Conservation (phyloP, 2,888 invertebrate genomes). For the Pyralis farinalis region DNA sequence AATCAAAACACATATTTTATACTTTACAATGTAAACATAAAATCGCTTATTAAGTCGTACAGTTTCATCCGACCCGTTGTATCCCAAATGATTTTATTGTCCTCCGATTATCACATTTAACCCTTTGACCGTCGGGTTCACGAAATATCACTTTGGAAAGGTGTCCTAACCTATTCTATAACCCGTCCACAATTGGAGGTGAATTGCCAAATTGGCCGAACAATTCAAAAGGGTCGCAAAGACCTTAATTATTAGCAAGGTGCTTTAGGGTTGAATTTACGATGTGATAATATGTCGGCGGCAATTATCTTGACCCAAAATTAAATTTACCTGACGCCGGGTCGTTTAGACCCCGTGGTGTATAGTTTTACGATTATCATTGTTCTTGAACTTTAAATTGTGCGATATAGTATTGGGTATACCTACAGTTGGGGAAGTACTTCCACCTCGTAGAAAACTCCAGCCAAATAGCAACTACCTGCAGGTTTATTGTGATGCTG, state of each 20-base stretch:
- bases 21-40: no score
- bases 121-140: slow-evolving; percentile 15
- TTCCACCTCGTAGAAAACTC: background rate
- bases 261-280: slow-evolving; percentile 74
- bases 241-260: slow-evolving; percentile 77
- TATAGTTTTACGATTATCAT: slow-evolving; percentile 15
- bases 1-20: no score
- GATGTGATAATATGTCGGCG: slow-evolving; percentile 72
- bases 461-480: background rate
- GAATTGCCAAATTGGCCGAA: slow-evolving; percentile 62
- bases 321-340: slow-evolving; percentile 72
- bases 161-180: slow-evolving; percentile 43
- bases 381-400: slow-evolving; percentile 1
- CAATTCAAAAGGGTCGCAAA: slow-evolving; percentile 49
- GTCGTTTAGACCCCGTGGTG: slow-evolving; percentile 33
- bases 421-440: background rate
- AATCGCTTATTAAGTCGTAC: background rate
- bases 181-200: slow-evolving; percentile 45
- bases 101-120: slow-evolving; percentile 12
- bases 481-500: no score
- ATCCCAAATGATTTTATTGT: slow-evolving; percentile 7
- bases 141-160: slow-evolving; percentile 47
- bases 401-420: slow-evolving; percentile 14
- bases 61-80: background rate
- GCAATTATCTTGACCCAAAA: slow-evolving; percentile 64